Base-by-base conservation (phyloP, 2,113 vertebrate genomes). In the Corythaeola cristata region DNA sequence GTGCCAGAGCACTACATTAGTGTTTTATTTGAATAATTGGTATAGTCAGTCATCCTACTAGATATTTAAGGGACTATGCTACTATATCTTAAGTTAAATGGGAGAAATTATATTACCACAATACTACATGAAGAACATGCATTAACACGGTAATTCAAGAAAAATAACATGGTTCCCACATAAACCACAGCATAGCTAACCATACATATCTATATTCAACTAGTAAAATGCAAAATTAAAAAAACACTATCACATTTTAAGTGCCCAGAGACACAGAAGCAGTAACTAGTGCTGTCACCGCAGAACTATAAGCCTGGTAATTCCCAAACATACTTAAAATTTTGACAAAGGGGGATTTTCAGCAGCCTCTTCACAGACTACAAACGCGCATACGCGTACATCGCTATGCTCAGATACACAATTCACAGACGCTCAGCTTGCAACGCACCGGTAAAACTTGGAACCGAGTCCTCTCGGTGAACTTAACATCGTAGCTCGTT, bases 351-450 rank as follows among this genome's bases (percentile, higher is more conserved):
- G 17, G 9, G 4, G 9, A 3, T n/a, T 64, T 53, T n/a, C 87
- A 82, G 59, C 35, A 82, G 81, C 66, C 67, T 64, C 45, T 26
- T 13, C 21, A 3, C 56, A 33, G 73, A 12, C 47, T 39, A 18
- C 71, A 37, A 26, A 12, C 0, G 13, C 17, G 11, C 2, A 13
- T 5, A 11, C 33, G 39, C 3, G 8, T 5, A 3, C 53, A 7
- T 1, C 22, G 21, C 2, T n/a, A 3, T 0, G 53, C 1, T 1
- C 50, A 33, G 59, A 32, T 1, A 5, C 0, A 10, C 44, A 28
- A 11, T 4, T 6, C 52, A 1, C 47, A 33, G 64, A 7, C 60
- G 11, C 75, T 12, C 37, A 7, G 89, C 44, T 11, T 0, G 33
- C 58, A 39, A 32, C 4, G 16, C 72, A 2, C n/a, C 28, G 8